Conservation (phyloP, 2,113 vertebrate species). For the Pluvialis apricaria region DNA sequence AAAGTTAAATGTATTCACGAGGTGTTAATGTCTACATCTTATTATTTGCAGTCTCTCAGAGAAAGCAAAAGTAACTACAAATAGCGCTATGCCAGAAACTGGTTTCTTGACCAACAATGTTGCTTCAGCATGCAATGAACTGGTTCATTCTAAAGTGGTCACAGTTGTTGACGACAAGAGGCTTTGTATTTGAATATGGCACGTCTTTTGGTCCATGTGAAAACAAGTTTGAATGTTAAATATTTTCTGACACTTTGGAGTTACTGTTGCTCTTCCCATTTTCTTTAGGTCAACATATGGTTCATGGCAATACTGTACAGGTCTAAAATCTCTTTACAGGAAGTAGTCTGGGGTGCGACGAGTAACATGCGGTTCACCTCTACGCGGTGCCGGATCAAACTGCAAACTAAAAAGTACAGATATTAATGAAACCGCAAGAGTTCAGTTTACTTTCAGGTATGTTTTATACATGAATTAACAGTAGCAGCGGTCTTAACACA, state of each 20-base stretch:
- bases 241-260: slow-evolving; percentile 85
- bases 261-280: slow-evolving; percentile 81
- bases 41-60: slow-evolving; percentile 83
- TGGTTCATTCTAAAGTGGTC: slow-evolving; percentile 80
- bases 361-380: slow-evolving; percentile 98
- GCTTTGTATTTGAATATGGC: slow-evolving; percentile 88
- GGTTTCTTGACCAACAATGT: slow-evolving; percentile 81
- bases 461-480: not conserved
- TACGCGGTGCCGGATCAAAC: slow-evolving; percentile 95
- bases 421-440: not conserved
- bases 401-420: slow-evolving; percentile 84
- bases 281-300: slow-evolving; percentile 78
- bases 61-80: slow-evolving; percentile 91
- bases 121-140: slow-evolving; percentile 87
- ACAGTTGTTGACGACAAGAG: slow-evolving; percentile 82
- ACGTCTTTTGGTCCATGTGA: slow-evolving; percentile 91
- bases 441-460: not conserved
- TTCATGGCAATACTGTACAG: slow-evolving; percentile 88
- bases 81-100: slow-evolving; percentile 85
- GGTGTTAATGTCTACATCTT: slow-evolving; percentile 86
- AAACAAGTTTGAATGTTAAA: slow-evolving; percentile 87
- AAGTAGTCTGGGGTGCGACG: slow-evolving; percentile 98
- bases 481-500: not conserved
- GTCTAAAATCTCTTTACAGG: slow-evolving; percentile 85
- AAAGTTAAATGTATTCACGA: slow-evolving; percentile 83